phyloP scores from a whole-genome alignment of 2,888 invertebrate genomes.

The Drosophila suboccidentalis region DNA sequence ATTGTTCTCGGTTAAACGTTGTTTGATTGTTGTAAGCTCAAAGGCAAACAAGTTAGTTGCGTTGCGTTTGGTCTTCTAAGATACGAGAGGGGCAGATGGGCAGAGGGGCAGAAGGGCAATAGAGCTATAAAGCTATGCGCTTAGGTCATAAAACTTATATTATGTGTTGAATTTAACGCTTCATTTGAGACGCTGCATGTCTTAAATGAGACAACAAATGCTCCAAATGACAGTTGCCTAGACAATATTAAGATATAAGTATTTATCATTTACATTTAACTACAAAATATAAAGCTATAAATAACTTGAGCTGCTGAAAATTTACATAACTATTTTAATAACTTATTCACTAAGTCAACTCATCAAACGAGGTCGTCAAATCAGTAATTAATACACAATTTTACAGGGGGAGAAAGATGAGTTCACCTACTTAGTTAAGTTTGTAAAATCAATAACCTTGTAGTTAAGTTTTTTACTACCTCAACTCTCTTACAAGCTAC shows the following conservation, averaged over 20 bases:
- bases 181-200: conserved; percentile 51
- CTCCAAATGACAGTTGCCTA: conserved; percentile 14
- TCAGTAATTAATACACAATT: background rate
- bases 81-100: conserved; percentile 27
- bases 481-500: background rate
- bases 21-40: conserved; percentile 71
- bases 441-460: background rate
- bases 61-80: conserved; percentile 18
- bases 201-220: conserved; percentile 45
- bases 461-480: background rate
- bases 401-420: background rate
- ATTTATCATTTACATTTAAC: background rate
- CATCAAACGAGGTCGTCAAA: background rate
- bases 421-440: background rate
- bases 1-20: conserved; percentile 34
- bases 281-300: background rate
- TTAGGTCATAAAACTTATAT: conserved; percentile 67
- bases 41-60: conserved; percentile 65
- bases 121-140: conserved; percentile 57
- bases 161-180: conserved; percentile 75
- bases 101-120: background rate
- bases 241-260: conserved; percentile 9
- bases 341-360: background rate
- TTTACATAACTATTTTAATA: background rate
- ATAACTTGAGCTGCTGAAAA: background rate